Base-by-base conservation (phyloP, 2,113 vertebrate species). In the Burhinus bistriatus region DNA sequence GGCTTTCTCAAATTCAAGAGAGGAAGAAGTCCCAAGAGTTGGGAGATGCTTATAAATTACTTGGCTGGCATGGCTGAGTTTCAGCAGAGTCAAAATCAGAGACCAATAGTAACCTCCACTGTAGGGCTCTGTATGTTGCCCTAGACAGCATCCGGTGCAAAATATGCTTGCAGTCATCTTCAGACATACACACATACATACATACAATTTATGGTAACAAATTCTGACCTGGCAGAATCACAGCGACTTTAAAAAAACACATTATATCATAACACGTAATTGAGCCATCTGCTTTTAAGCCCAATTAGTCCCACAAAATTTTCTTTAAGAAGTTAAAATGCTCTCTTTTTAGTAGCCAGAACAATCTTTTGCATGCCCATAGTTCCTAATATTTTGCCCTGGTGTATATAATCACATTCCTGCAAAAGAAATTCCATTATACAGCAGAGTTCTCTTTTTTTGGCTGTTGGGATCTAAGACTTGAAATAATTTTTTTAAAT, bases 231-330 rank as follows among this genome's bases (percentile, higher is more conserved):
- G 30, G 23, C 36, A 55, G 40, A 80, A 89, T 30, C 32, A 61
- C 18, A 42, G 15, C 2, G 3, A 58, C 44, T 76, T 87, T 34
- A 32, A 45, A 78, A 91, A 13, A 36, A 11, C 47, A 49, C 11
- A 15, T 11, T 45, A 6, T 42, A 44, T 68, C 19, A 3, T 59
- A 47, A 19, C 7, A 62, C 0, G 0, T 38, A 69, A 52, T 19
- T 55, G 64, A 64, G 44, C 12, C 12, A 30, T 34, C 23, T 90
- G 36, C 25, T 91, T 86, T 64, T 30, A 16, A 94, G 22, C 12
- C 27, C 7, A 40, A 12, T 45, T 61, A 72, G 14, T 58, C 16
- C 9, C 38, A 94, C 6, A 80, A 45, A 29, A 22, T n/a, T 77
- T 62, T 66, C 20, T 72, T 55, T 23, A 58, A 3, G 65, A 57